These are phyloP conservation scores for Helleia helle DNA, from an alignment of 2,888 invertebrate species.

Conservation along the genomic window DNA sequence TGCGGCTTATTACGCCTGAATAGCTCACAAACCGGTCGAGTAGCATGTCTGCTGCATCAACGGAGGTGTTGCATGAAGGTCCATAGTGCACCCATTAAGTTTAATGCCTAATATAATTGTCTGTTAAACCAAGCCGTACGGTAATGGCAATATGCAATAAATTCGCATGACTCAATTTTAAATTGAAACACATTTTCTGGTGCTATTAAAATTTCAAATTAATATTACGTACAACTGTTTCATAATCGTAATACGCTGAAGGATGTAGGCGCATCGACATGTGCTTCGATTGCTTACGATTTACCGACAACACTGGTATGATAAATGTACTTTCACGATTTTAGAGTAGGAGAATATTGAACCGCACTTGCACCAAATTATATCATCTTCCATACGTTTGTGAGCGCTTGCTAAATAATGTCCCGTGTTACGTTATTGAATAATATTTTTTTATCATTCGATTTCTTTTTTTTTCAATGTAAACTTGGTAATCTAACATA, in stretches of 20 bases:
- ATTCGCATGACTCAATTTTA: background rate
- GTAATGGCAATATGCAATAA: background rate
- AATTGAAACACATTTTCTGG: slow-evolving; percentile 11
- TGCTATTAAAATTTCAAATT: slow-evolving; percentile 24
- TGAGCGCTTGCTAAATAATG: no score
- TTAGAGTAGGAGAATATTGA: slow-evolving; percentile 2
- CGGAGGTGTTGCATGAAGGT: slow-evolving; percentile 12
- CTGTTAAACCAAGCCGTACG: slow-evolving; percentile 4
- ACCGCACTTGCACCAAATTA: slow-evolving; percentile 1
- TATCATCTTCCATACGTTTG: no score
- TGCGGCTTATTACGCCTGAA: slow-evolving; percentile 22
- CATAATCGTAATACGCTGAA: slow-evolving; percentile 29
- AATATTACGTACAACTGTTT: slow-evolving; percentile 26
- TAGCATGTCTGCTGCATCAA: slow-evolving; percentile 10
- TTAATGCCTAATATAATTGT: background rate
- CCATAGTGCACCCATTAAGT: slow-evolving; percentile 1
- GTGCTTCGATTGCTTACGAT: slow-evolving; percentile 45
- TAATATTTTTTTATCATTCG: no score
- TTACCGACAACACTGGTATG: slow-evolving; percentile 27
- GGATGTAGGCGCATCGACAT: slow-evolving; percentile 30
- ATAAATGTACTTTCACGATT: slow-evolving; percentile 12
- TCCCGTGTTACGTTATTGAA: no score
- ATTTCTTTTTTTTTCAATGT: no score
- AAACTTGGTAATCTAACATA: no score
- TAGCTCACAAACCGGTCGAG: slow-evolving; percentile 20